A percentile compares a stretch with the other conserved stretches of the same genome.
Conservation (phyloP, 1,140 invertebrate species). For the Batillaria attramentaria region DNA sequence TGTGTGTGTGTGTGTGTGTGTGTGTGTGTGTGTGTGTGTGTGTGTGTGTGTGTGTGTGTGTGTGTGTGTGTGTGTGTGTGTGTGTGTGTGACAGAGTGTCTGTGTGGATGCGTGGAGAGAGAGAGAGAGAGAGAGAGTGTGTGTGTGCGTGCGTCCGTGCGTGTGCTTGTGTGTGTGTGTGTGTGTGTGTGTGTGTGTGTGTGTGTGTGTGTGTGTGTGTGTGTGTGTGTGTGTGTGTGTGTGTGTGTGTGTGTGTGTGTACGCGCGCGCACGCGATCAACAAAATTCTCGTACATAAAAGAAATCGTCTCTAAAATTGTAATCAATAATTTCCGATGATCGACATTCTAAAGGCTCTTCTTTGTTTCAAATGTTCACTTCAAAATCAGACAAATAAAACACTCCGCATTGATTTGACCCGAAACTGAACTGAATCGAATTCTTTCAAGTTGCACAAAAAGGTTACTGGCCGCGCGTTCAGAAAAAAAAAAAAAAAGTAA, state of each 20-base stretch:
- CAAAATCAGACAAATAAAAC: too few relatives aligned
- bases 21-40: not conserved
- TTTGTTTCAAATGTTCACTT: too few relatives aligned
- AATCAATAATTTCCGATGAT: too few relatives aligned
- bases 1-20: constrained; percentile 2
- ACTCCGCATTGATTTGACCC: too few relatives aligned
- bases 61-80: not conserved
- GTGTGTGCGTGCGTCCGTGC: not conserved
- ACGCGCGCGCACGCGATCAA: not conserved
- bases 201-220: not conserved
- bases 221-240: not conserved
- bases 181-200: constrained; percentile 2
- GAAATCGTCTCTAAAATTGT: too few relatives aligned
- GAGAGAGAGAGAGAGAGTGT: not conserved
- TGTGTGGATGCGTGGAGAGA: not conserved
- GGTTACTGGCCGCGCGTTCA: too few relatives aligned
- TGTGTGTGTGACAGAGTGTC: not conserved
- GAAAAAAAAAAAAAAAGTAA: too few relatives aligned
- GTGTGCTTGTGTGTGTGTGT: not conserved
- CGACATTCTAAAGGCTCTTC: too few relatives aligned
- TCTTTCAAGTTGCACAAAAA: too few relatives aligned
- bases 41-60: not conserved
- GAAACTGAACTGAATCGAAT: too few relatives aligned
- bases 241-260: not conserved
- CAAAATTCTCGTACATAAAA: too few relatives aligned